Evolutionary conservation across 92 coral and sea anemone genomes (phyloP).

Genomic region (Parazoanthus atlanticus): DNA sequence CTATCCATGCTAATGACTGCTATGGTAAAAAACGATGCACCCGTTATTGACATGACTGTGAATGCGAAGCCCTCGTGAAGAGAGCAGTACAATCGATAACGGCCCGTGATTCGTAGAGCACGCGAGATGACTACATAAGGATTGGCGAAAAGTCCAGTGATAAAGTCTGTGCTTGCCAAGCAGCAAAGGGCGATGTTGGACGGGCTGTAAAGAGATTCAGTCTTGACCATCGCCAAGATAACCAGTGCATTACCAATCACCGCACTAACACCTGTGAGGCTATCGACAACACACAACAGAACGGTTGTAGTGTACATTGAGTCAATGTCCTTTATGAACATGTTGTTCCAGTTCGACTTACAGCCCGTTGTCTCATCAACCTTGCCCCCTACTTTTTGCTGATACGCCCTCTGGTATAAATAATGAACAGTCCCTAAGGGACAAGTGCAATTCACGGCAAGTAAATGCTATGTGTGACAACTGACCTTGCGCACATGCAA

Average conservation of each 20-base stretch:
- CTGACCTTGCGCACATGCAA: no score
- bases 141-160: not conserved
- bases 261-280: not conserved
- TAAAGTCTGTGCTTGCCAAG: not conserved
- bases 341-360: no score
- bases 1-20: not conserved
- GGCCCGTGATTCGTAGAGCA: not conserved
- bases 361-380: no score
- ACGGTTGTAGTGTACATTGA: not conserved
- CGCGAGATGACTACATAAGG: not conserved
- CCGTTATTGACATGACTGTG: no score
- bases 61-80: not conserved
- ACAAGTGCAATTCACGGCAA: no score
- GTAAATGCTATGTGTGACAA: no score
- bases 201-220: not conserved
- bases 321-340: not conserved
- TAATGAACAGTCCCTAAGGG: no score
- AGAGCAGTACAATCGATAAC: not conserved
- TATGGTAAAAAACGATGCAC: not conserved
- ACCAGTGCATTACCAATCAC: not conserved
- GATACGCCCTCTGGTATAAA: no score
- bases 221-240: not conserved
- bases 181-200: slow-evolving; percentile 1
- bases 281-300: not conserved
- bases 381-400: no score